phyloP scores from a whole-genome alignment of 2,888 invertebrate genomes.

The Podabrus alpinus region DNA sequence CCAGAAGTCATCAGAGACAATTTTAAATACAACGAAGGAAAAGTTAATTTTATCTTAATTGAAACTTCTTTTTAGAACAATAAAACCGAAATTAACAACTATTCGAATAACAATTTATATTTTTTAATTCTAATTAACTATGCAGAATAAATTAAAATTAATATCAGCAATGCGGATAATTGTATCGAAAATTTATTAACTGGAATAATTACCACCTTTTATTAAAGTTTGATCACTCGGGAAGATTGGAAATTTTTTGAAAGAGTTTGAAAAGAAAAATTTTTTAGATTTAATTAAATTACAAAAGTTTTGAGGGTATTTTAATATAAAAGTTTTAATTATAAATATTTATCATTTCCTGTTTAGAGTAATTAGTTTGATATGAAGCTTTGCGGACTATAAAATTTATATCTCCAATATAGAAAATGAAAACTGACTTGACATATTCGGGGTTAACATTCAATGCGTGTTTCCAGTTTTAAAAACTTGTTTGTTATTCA shows the following conservation, averaged over 20 bases:
- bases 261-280: not conserved
- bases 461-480: not conserved
- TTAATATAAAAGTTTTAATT: not conserved
- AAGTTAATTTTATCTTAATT: not conserved
- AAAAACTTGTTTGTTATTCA: not conserved
- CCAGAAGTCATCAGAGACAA: not conserved
- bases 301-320: not conserved
- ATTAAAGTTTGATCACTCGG: not conserved
- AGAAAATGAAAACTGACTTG: not conserved
- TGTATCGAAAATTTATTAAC: not conserved
- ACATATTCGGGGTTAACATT: not conserved
- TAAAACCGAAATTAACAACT: not conserved
- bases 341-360: not conserved
- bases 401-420: not conserved
- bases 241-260: not conserved
- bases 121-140: not conserved
- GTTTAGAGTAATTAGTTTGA: not conserved
- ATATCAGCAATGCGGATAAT: not conserved
- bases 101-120: not conserved
- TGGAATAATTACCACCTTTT: not conserved
- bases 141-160: not conserved
- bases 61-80: not conserved
- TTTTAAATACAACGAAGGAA: not conserved
- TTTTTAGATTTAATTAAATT: not conserved
- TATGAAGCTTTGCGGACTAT: not conserved